A percentile compares a stretch with the other conserved stretches of the same genome.
Conservation (phyloP, 2,888 invertebrate species). For the Anorthoa munda region DNA sequence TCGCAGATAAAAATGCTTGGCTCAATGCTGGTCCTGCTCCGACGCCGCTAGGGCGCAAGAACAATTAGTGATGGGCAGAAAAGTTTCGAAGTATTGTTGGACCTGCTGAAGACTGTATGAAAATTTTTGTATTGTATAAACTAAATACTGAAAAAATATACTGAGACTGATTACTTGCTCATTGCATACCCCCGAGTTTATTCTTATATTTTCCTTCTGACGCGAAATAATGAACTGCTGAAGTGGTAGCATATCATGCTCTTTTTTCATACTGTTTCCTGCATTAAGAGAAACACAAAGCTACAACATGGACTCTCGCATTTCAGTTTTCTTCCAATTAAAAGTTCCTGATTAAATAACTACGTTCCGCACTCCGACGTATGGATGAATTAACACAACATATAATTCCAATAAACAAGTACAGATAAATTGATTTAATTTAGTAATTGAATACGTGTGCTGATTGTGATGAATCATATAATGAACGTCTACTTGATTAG, state of each 20-base stretch:
- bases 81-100: too few relatives aligned
- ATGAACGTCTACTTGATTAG: constrained; percentile 52
- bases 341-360: constrained; percentile 63
- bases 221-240: constrained; percentile 32
- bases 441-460: constrained; percentile 34
- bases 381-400: constrained; percentile 41
- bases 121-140: too few relatives aligned
- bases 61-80: too few relatives aligned
- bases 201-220: constrained; percentile 20
- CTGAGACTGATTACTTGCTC: constrained; percentile 12
- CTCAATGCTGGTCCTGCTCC: too few relatives aligned
- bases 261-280: constrained; percentile 30
- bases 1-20: too few relatives aligned
- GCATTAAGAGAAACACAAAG: constrained; percentile 39
- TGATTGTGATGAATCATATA: constrained; percentile 41
- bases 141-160: too few relatives aligned
- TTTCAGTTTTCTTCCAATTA: constrained; percentile 60
- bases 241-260: constrained; percentile 17
- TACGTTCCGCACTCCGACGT: constrained; percentile 23
- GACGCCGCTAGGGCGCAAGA: too few relatives aligned
- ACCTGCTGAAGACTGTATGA: too few relatives aligned
- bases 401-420: constrained; percentile 34
- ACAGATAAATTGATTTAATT: constrained; percentile 40
- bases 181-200: constrained; percentile 12
- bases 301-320: constrained; percentile 32